These are phyloP conservation scores for Cancer borealis DNA, from an alignment of 2,888 invertebrate species.

Conservation along the genomic window DNA sequence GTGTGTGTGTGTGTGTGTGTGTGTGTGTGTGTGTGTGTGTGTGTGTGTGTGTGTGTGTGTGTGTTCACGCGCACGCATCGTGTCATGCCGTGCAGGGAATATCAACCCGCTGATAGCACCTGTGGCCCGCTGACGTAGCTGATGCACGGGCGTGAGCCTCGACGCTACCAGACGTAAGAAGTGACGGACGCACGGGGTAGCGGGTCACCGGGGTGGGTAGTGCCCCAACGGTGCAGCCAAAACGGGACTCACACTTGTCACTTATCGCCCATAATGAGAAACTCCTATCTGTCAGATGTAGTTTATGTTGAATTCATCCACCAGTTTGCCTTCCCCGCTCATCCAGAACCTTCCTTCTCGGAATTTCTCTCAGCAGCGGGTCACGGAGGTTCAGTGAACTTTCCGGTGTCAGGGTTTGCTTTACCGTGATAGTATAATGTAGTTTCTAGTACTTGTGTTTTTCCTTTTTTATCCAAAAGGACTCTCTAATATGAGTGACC, in stretches of 20 bases:
- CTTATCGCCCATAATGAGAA: neutral
- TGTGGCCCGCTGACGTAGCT: neutral
- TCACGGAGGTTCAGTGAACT: neutral
- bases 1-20: too few relatives aligned
- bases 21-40: too few relatives aligned
- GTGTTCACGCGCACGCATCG: too few relatives aligned
- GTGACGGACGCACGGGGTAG: neutral
- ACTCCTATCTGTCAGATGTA: neutral
- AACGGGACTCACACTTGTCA: neutral
- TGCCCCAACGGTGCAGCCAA: neutral
- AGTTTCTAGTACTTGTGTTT: neutral
- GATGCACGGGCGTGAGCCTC: neutral
- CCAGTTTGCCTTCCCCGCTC: neutral
- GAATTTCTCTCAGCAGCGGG: neutral
- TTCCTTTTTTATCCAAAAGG: neutral
- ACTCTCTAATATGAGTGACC: neutral
- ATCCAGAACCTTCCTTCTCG: neutral
- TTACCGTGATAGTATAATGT: neutral
- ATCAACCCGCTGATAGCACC: conserved; percentile 1
- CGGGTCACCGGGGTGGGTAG: neutral
- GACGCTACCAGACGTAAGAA: neutral
- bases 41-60: neutral
- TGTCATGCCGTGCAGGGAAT: neutral
- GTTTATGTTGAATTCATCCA: neutral
- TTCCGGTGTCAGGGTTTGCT: neutral